Base-by-base conservation (phyloP, 1,140 invertebrate species). In the Neuroterus valhalla region DNA sequence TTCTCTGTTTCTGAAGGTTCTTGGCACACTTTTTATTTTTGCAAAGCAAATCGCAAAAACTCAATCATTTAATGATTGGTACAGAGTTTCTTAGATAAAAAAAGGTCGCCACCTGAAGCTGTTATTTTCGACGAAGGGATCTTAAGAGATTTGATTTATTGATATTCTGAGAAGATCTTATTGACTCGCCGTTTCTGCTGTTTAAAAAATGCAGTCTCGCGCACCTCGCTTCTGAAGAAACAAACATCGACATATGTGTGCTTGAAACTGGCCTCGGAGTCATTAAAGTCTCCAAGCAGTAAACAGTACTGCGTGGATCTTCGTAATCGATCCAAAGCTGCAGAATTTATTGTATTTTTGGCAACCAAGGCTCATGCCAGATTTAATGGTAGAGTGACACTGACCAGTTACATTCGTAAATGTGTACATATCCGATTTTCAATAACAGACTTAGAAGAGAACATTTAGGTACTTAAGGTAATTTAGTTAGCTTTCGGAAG, bases 161-260 rank as follows among this genome's bases (percentile, higher is more conserved):
- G 75, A 72, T 52, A 48, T 76, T 77, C 78, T 52, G 46, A 62
- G 78, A 79, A 79, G 55, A 72, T 23, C 31, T 23, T 69, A 48
- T 48, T 62, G 23, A 31, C 14, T 31, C 3, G 23, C 11, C 23
- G 6, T 55, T 21, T 38, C 14, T 62, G 11, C 52, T 62, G 55
- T 62, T 31, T 62, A 23, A 62, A 62, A 62, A 62, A 62, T 26
- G 12, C 14, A 55, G 21, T 31, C 52, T 55, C 14, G 43, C 69
- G 50, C 26, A 70, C 31, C 45, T 68, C 55, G 70, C 52, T 45
- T 77, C 71, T 77, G 67, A 77, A 74, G 68, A 77, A 77, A 77
- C 72, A 77, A 77, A 77, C 76, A 77, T 67, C 43, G 43, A 50
- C 52, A 70, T n/a, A n/a, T 70, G 69, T 75, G 55, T 75, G 74